Conservation (phyloP, 2,888 invertebrate species). For the Agapostemon virescens region DNA sequence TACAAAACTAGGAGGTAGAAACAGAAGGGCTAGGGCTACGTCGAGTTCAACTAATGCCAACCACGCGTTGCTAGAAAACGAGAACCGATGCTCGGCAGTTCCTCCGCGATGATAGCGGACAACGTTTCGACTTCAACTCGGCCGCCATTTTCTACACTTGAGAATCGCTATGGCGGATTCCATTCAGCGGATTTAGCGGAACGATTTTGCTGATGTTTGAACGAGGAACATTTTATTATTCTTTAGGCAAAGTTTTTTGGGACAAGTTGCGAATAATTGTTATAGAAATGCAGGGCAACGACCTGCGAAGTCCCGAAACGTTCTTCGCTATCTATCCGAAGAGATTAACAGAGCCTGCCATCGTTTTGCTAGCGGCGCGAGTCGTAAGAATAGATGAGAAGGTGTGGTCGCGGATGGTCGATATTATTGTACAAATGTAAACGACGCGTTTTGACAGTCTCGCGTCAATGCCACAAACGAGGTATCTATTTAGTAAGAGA, state of each 20-base stretch:
- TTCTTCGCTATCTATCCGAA: background rate
- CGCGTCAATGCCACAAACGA: slow-evolving; percentile 26
- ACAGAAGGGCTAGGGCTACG: slow-evolving; percentile 24
- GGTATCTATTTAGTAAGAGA: slow-evolving; percentile 77
- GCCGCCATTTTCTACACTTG: too few relatives aligned
- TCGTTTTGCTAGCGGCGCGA: background rate
- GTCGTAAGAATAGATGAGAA: background rate
- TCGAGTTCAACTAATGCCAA: background rate
- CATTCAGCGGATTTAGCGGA: too few relatives aligned
- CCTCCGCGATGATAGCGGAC: background rate
- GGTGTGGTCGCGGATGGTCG: slow-evolving; percentile 30
- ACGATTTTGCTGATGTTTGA: too few relatives aligned
- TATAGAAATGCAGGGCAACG: too few relatives aligned
- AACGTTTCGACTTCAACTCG: too few relatives aligned
- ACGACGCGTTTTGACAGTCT: background rate
- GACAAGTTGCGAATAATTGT: too few relatives aligned
- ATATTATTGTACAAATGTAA: slow-evolving; percentile 25
- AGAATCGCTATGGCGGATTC: too few relatives aligned
- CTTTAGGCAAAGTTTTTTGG: too few relatives aligned
- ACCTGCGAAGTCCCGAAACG: background rate
- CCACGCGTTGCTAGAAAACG: background rate
- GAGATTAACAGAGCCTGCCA: background rate
- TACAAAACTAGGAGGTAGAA: slow-evolving; percentile 19
- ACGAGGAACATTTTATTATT: too few relatives aligned
- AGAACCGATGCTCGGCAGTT: background rate